Evolutionary conservation across 2,113 vertebrate genomes (phyloP).

Genomic region (Dipodomys stephensi): DNA sequence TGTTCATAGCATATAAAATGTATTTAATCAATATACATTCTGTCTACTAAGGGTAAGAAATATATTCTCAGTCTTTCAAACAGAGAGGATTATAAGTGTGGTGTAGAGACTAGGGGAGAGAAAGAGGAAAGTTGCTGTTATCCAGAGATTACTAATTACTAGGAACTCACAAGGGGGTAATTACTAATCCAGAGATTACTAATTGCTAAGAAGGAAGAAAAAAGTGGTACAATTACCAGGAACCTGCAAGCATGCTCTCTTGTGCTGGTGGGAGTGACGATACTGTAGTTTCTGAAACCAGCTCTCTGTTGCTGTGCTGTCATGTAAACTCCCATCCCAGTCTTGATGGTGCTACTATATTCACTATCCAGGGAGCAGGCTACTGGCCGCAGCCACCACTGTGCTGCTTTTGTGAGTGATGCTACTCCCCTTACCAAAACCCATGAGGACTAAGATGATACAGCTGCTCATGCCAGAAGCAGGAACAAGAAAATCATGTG

Average conservation of each 20-base stretch:
- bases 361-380: not conserved
- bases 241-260: not conserved
- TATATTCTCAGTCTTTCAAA: conserved; percentile 49
- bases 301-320: not conserved
- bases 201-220: not conserved
- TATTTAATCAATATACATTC: not conserved
- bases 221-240: not conserved
- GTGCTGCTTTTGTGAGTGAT: not conserved
- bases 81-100: not conserved
- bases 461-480: not conserved
- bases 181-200: no score
- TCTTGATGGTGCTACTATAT: no score
- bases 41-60: not conserved
- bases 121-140: not conserved
- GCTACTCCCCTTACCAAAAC: not conserved
- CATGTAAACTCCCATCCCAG: no score
- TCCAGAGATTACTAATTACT: not conserved
- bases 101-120: not conserved
- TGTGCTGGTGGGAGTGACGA: not conserved
- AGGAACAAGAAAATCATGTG: not conserved
- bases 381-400: not conserved
- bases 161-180: not conserved
- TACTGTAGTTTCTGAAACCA: not conserved
- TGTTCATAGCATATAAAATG: conserved; percentile 3
- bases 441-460: not conserved